Evolutionary conservation across 2,797 vertebrate genomes (phyloP), one percentile per base, ranked within the genome.

Genomic region (Gymnoscopelus braueri): DNA sequence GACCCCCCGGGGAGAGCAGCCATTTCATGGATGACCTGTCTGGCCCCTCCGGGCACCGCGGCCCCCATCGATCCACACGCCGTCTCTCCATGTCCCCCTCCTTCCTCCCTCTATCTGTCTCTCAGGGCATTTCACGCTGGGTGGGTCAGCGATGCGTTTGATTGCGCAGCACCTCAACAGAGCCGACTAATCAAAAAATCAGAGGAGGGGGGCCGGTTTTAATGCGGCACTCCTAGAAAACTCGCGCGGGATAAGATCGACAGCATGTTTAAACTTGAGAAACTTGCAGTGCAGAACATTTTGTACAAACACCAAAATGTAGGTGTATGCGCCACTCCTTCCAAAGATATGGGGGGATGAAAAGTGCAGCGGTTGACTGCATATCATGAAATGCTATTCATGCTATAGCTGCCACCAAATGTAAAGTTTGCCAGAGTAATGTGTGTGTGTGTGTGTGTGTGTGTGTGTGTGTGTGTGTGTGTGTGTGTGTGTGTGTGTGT

Each of bases 1-100:
- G 32, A 32, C 6, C 39, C 39, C 6, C 78, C 1, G 3, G 84
- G 80, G 84, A 89, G 74, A 44, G 78, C 72, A 79, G 80, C 84
- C 74, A 92, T 93, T 93, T 92, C 88, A 93, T 87, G 88, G 88
- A 82, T 87, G 89, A 90, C 87, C 84, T 91, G 85, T 82, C 86
- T 64, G 69, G 74, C 67, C 80, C 78, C 83, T 85, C 84, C 51
- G 5, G 78, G 71, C 64, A 23, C 76, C 74, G 69, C 26, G 69
- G 64, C 69, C 62, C 61, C 35, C 83, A 93, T 92, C 88, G 77
- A 91, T 89, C 77, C 83, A 69, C 78, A 63, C 71, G 54, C 49
- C 69, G 56, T 60, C 55, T 76, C 69, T 73, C 62, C 74, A 67
- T 19, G 69, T 56, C 66, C 48, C 58, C 59, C 60, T 71, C 63